Percentiles rank a stretch among this genome's conserved stretches.
These are phyloP conservation scores for Charina bottae DNA, from an alignment of 2,113 vertebrate genomes.

Conservation along the genomic window DNA sequence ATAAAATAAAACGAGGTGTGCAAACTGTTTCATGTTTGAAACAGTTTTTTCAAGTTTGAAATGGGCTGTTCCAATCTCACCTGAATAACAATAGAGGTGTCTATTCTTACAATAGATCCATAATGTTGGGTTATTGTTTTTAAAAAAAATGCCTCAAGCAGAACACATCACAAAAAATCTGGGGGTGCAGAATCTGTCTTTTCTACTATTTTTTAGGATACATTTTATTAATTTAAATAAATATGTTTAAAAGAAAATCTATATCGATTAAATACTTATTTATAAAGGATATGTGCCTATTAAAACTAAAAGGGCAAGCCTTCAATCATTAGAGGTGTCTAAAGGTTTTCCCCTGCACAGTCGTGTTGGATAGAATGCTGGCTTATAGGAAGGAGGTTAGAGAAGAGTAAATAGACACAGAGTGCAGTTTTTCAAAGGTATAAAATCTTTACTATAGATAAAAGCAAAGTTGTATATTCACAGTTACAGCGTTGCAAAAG, in stretches of 20 bases:
- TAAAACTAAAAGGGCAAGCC: neutral
- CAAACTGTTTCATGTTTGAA: neutral
- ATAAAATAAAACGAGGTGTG: slow-evolving; percentile 24
- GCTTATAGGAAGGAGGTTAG: too few species aligned
- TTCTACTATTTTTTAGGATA: neutral
- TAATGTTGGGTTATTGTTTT: slow-evolving; percentile 4
- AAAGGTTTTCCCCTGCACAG: too few species aligned
- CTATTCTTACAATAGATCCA: neutral
- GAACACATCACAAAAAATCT: neutral
- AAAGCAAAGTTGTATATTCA: too few species aligned
- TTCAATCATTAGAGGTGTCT: neutral
- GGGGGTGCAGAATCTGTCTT: neutral
- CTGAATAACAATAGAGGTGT: neutral
- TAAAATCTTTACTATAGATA: too few species aligned
- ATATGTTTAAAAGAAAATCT: neutral
- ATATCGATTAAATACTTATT: neutral
- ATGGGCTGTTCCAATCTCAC: neutral
- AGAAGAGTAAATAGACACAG: too few species aligned
- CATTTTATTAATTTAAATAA: neutral
- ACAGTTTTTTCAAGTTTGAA: neutral
- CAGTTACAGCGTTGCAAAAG: too few species aligned
- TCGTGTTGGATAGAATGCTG: too few species aligned
- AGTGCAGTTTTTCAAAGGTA: too few species aligned
- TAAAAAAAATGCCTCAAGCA: slow-evolving; percentile 1
- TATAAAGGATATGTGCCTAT: neutral